Evolutionary conservation across 2,113 vertebrate genomes (phyloP).

Genomic region (Pseudorectes ferrugineus): DNA sequence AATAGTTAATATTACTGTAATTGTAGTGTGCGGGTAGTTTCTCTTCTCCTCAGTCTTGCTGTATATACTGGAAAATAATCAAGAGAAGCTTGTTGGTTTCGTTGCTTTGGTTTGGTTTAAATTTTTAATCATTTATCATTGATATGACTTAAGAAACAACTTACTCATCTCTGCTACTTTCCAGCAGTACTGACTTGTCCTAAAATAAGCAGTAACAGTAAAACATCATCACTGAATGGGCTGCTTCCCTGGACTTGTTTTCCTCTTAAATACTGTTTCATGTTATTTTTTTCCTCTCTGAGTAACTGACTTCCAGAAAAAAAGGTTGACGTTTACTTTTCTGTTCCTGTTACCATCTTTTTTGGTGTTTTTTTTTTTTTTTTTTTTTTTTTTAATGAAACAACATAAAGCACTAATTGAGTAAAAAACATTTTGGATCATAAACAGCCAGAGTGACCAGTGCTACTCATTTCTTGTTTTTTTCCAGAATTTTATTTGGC

Average conservation of each 20-base stretch:
- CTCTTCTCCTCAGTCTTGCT: not conserved
- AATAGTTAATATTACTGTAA: not conserved
- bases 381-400: not conserved
- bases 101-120: not conserved
- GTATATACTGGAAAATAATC: not conserved
- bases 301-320: slow-evolving; percentile 4
- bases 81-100: not conserved
- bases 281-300: not conserved
- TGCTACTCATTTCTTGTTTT: slow-evolving; percentile 17
- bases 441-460: not conserved
- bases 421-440: not conserved
- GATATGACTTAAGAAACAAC: not conserved
- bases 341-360: not conserved
- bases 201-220: not conserved
- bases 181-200: not conserved
- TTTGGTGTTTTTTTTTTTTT: no score
- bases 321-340: not conserved
- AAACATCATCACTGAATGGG: not conserved
- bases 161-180: not conserved
- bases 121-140: not conserved
- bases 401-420: not conserved
- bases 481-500: slow-evolving; percentile 65
- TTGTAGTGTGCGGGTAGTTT: not conserved
- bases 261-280: not conserved
- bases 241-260: slow-evolving; percentile 1